phyloP scores from a whole-genome alignment of 2,113 vertebrate genomes.

The Callorhinus ursinus region DNA sequence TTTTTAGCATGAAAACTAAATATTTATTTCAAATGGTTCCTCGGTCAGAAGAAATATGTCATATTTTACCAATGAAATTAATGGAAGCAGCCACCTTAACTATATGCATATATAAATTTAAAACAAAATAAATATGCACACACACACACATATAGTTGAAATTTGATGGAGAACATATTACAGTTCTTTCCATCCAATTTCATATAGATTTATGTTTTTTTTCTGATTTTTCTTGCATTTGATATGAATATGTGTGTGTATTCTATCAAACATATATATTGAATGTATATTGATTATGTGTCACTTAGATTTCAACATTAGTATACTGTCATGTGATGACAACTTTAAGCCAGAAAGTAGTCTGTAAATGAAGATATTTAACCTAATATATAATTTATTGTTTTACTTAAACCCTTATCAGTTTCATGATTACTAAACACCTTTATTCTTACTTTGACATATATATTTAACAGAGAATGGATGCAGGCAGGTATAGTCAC shows the following conservation, averaged over 20 bases:
- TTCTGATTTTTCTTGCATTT: background rate
- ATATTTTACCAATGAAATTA: background rate
- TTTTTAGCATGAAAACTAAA: constrained; percentile 41
- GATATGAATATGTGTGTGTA: background rate
- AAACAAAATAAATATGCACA: background rate
- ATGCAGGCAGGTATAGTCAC: background rate
- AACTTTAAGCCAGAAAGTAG: background rate
- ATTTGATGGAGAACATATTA: background rate
- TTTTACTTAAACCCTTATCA: background rate
- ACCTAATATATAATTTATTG: background rate
- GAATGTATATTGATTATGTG: background rate
- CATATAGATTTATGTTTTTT: background rate
- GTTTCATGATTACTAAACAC: background rate
- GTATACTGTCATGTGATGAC: fast-evolving
- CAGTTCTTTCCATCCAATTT: background rate
- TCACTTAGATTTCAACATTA: background rate
- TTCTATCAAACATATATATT: background rate
- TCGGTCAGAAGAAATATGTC: background rate
- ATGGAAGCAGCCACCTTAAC: background rate
- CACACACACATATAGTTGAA: background rate
- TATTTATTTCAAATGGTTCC: constrained; percentile 38
- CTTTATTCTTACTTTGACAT: background rate
- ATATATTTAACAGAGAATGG: background rate
- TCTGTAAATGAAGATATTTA: background rate
- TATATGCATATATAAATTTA: background rate